Evolutionary conservation across 2,797 vertebrate genomes (phyloP).

Genomic region (Jordanella pulchra): DNA sequence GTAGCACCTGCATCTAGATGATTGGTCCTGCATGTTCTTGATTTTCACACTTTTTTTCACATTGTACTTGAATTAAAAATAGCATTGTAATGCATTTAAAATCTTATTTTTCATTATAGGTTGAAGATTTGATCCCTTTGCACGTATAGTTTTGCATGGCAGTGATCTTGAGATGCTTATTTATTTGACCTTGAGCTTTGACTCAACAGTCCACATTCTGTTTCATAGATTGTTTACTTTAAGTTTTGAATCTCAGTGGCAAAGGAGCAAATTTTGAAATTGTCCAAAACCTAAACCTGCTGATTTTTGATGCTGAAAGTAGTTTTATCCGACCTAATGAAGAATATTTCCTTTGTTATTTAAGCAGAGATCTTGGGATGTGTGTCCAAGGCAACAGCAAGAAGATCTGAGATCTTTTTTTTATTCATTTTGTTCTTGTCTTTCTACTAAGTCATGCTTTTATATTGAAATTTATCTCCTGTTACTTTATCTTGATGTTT

Average conservation of each 20-base stretch:
- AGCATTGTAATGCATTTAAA: conserved; percentile 1
- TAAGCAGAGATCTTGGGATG: neutral
- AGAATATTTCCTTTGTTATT: neutral
- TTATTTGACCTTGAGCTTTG: neutral
- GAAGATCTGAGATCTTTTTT: conserved; percentile 27
- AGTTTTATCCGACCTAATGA: neutral
- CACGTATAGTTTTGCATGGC: conserved; percentile 46
- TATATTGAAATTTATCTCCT: neutral
- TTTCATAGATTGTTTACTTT: neutral
- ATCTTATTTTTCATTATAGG: neutral
- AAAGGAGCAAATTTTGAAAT: neutral
- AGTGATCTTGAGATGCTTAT: neutral
- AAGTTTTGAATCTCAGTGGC: neutral
- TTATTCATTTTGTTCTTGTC: conserved; percentile 1
- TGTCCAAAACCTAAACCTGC: neutral
- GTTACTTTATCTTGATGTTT: conserved; percentile 1
- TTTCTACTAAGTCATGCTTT: neutral
- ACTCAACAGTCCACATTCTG: neutral
- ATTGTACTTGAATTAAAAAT: neutral
- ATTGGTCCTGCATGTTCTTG: conserved; percentile 39
- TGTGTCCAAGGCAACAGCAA: conserved; percentile 22
- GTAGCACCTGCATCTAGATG: conserved; percentile 13
- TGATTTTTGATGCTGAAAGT: neutral
- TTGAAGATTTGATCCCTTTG: conserved; percentile 10
- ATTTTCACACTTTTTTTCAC: neutral